Evolutionary conservation across 2,113 vertebrate species (phyloP).

Genomic region (Anser brachyrhynchus): DNA sequence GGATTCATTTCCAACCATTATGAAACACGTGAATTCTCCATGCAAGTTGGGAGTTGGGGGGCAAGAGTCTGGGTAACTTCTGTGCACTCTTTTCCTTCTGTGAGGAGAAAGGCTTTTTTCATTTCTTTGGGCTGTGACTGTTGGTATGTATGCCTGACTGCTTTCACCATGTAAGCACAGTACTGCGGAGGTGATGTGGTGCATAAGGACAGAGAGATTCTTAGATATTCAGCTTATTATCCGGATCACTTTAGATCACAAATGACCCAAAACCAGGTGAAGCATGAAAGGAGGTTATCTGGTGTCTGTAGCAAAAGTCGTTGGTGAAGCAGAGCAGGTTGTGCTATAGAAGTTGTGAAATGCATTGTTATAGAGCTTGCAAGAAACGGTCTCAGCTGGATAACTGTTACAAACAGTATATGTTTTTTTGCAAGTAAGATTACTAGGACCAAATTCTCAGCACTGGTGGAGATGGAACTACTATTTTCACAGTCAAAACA

Average conservation of each 20-base stretch:
- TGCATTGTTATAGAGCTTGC: not conserved
- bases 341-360: not conserved
- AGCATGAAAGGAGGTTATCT: not conserved
- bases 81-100: not conserved
- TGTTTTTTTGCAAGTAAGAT: not conserved
- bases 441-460: not conserved
- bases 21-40: not conserved
- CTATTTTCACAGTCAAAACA: not conserved
- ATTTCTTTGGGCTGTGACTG: not conserved
- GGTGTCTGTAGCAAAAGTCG: not conserved
- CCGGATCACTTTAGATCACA: conserved; percentile 19
- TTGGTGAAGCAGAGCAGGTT: not conserved
- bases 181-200: not conserved
- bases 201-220: not conserved
- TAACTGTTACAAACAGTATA: not conserved
- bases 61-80: not conserved
- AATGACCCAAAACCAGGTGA: conserved; percentile 3
- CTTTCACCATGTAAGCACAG: not conserved
- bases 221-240: conserved; percentile 45
- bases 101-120: not conserved
- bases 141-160: not conserved
- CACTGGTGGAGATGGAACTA: not conserved
- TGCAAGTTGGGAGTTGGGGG: not conserved
- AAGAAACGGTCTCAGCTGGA: not conserved
- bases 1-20: not conserved